A percentile compares a stretch with the other conserved stretches of the same genome.
phyloP scores from a whole-genome alignment of 2,797 vertebrate genomes.

The Neosalanx taihuensis region DNA sequence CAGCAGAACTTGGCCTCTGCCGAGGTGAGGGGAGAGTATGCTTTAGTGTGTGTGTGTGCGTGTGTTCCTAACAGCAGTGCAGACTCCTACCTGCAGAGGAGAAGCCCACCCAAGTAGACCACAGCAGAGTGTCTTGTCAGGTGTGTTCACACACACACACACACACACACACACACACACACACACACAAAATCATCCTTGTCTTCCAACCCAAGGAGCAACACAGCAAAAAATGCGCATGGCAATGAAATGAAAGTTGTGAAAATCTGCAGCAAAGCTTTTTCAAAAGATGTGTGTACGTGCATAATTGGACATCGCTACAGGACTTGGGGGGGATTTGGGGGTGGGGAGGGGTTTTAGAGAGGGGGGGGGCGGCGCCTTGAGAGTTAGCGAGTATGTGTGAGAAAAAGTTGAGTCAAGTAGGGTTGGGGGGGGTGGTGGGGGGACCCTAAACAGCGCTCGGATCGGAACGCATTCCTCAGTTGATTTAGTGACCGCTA shows the following conservation, averaged over 20 bases:
- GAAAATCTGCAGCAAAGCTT: too few relatives aligned
- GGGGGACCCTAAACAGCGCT: conserved; percentile 41
- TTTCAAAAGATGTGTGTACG: too few relatives aligned
- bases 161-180: neutral
- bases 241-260: too few relatives aligned
- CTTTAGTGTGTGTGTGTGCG: neutral
- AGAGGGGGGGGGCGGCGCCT: neutral
- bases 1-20: conserved; percentile 27
- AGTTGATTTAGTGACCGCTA: conserved; percentile 75
- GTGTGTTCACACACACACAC: neutral
- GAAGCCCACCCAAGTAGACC: neutral
- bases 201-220: too few relatives aligned
- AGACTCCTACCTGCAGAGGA: neutral
- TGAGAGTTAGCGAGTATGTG: neutral
- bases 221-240: too few relatives aligned
- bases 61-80: neutral
- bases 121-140: neutral
- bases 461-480: conserved; percentile 66
- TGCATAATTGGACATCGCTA: too few relatives aligned
- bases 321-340: too few relatives aligned
- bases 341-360: neutral
- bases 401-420: neutral
- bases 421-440: conserved; percentile 23
- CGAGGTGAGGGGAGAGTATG: neutral
- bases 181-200: too few relatives aligned